Evolutionary conservation across 1,140 invertebrate genomes (phyloP).

Genomic region (Micrasema longulum): DNA sequence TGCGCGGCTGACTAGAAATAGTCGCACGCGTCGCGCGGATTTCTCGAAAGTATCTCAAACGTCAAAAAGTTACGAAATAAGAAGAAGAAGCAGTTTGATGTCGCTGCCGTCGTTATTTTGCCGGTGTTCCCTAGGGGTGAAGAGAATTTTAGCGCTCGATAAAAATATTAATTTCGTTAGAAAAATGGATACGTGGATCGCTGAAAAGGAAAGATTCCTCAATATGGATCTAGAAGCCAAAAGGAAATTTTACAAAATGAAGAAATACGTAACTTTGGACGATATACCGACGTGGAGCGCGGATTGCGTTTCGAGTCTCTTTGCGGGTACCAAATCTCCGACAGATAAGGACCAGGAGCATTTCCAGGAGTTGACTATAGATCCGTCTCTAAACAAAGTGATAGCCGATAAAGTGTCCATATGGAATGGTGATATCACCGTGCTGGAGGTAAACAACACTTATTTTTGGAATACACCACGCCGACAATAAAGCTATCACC

Average conservation of each 20-base stretch:
- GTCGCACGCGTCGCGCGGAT: background rate
- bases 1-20: background rate
- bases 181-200: conserved; percentile 58
- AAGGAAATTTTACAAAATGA: conserved; percentile 66
- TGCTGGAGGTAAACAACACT: conserved; percentile 70
- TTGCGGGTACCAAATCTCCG: conserved; percentile 45
- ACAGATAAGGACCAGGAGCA: conserved; percentile 57
- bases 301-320: conserved; percentile 57
- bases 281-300: conserved; percentile 73
- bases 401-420: conserved; percentile 75
- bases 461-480: no score
- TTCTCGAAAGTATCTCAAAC: conserved; percentile 1
- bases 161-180: background rate
- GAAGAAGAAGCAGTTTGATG: conserved; percentile 8
- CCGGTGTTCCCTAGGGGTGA: background rate
- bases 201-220: conserved; percentile 68
- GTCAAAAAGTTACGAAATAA: conserved; percentile 28
- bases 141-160: conserved; percentile 2
- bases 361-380: conserved; percentile 61
- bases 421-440: conserved; percentile 88
- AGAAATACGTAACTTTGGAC: conserved; percentile 62
- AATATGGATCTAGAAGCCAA: conserved; percentile 70
- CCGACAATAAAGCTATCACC: no score
- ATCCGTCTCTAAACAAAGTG: conserved; percentile 61
- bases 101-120: conserved; percentile 28